Percentiles rank a stretch among this genome's conserved stretches.
These are phyloP conservation scores for Octomys mimax DNA, from an alignment of 2,797 vertebrate genomes.

Conservation along the genomic window DNA sequence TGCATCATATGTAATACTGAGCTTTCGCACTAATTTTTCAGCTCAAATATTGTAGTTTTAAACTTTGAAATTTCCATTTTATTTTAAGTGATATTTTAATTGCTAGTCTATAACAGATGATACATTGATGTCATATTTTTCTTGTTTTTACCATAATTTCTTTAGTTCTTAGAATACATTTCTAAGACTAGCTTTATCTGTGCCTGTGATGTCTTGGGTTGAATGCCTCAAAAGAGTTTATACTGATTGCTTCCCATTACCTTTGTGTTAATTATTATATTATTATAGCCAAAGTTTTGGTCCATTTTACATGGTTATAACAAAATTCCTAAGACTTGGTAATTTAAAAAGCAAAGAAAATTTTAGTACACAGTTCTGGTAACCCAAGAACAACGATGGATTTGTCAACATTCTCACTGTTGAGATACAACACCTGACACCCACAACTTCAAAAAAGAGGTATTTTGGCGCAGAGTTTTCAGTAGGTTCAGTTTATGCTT, in stretches of 20 bases:
- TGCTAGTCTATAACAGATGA: neutral
- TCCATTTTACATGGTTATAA: neutral
- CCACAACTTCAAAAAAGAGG: neutral
- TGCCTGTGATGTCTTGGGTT: neutral
- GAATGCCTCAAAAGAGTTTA: neutral
- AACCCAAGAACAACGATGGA: neutral
- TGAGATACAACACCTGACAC: neutral
- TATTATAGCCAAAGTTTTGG: neutral
- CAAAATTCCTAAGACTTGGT: neutral
- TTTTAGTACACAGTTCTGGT: neutral
- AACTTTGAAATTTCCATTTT: neutral
- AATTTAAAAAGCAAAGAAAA: neutral
- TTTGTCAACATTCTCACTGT: neutral
- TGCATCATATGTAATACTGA: neutral
- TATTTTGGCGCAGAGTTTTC: neutral
- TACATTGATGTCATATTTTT: neutral
- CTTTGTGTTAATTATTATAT: neutral
- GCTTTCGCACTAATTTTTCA: neutral
- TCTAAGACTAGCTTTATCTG: neutral
- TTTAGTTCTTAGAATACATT: neutral
- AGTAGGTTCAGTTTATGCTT: neutral
- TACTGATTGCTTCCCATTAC: neutral
- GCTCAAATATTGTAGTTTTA: neutral
- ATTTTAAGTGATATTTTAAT: neutral
- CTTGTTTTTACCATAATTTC: neutral